These are phyloP conservation scores for Armadillidium nasatum DNA, from an alignment of 1,140 invertebrate species.

Conservation along the genomic window DNA sequence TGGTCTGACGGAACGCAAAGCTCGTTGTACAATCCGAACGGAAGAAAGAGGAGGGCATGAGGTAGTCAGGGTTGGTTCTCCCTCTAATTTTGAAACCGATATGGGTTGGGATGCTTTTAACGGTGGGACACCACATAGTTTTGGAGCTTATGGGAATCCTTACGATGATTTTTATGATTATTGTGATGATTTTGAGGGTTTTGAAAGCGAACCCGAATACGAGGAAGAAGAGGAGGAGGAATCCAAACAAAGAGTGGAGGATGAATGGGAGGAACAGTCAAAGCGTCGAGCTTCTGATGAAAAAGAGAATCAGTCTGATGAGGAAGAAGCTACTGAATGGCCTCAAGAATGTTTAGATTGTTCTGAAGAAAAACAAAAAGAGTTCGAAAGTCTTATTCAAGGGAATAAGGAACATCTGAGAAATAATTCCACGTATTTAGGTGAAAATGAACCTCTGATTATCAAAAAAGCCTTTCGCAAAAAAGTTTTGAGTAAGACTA, in stretches of 20 bases:
- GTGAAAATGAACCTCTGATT: background rate
- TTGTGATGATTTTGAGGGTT: slow-evolving; percentile 73
- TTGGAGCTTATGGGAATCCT: slow-evolving; percentile 56
- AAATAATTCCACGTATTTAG: background rate
- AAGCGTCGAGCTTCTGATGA: background rate
- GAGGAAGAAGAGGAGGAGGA: slow-evolving; percentile 49
- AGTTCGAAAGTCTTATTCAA: background rate
- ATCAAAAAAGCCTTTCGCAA: background rate
- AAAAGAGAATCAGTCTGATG: background rate
- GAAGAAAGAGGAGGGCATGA: slow-evolving; percentile 23
- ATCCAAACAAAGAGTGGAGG: background rate
- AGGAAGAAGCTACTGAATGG: background rate
- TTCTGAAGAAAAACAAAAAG: background rate
- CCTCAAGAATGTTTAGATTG: background rate
- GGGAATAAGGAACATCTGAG: background rate
- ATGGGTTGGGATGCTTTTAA: slow-evolving; percentile 45
- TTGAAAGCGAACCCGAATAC: slow-evolving; percentile 49
- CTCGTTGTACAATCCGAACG: slow-evolving; percentile 24
- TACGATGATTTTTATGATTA: slow-evolving; percentile 55
- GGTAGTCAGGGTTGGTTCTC: slow-evolving; percentile 43
- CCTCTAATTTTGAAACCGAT: slow-evolving; percentile 44
- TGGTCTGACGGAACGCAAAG: slow-evolving; percentile 45
- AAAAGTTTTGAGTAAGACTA: background rate
- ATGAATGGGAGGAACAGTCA: background rate
- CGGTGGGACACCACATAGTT: slow-evolving; percentile 2